Percentiles rank a stretch among this genome's conserved stretches.
Evolutionary conservation across 2,888 invertebrate species (phyloP).

Genomic region (Nasonovia ribisnigri): DNA sequence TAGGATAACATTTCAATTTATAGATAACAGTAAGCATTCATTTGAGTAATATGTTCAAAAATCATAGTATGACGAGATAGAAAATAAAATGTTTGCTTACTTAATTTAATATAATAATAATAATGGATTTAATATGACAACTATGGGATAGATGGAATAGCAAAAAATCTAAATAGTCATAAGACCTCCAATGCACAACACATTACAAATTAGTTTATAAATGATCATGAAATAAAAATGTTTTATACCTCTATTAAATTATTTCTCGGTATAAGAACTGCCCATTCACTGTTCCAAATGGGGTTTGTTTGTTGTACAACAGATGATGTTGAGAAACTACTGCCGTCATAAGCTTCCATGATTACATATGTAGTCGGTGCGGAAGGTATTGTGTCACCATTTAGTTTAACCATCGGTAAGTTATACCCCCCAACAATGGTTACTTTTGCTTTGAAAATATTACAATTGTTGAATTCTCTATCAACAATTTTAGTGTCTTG

Average conservation of each 20-base stretch:
- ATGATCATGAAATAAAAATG: background rate
- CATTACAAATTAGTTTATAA: background rate
- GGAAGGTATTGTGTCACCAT: conserved; percentile 2
- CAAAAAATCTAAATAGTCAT: background rate
- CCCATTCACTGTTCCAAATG: conserved; percentile 52
- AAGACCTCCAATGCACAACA: background rate
- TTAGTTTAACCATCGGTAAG: conserved; percentile 49
- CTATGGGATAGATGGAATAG: background rate
- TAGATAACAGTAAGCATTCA: no score
- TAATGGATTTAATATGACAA: no score
- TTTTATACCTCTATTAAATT: conserved; percentile 40
- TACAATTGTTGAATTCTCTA: background rate
- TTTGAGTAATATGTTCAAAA: no score
- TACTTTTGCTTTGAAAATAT: conserved; percentile 51
- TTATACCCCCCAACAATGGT: conserved; percentile 40
- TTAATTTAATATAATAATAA: no score
- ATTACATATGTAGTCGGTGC: conserved; percentile 56
- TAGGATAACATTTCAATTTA: no score
- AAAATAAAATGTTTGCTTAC: no score
- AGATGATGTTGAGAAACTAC: conserved; percentile 22
- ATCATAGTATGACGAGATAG: no score
- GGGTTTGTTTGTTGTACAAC: conserved; percentile 50
- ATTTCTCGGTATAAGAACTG: background rate
- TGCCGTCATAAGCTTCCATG: background rate
- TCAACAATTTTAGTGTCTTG: background rate